These are phyloP conservation scores for Ailuropoda melanoleuca DNA, from an alignment of 2,113 vertebrate species.

Conservation along the genomic window DNA sequence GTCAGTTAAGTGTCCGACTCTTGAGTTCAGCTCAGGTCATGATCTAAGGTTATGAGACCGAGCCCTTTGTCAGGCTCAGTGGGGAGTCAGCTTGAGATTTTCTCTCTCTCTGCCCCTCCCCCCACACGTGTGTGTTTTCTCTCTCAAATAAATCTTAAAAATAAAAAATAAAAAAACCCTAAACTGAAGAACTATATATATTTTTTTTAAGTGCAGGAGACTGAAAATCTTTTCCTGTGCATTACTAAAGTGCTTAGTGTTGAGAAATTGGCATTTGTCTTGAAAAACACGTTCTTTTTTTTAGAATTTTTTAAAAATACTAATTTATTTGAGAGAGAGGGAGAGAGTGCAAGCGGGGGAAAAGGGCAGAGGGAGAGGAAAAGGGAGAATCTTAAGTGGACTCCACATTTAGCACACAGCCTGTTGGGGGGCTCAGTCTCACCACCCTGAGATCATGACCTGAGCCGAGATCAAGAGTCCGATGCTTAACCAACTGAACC, in stretches of 20 bases:
- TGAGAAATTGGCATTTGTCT: constrained; percentile 49
- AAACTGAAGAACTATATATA: not conserved
- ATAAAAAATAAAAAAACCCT: not conserved
- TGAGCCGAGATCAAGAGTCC: not conserved
- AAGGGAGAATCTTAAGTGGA: not conserved
- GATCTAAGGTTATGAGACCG: not conserved
- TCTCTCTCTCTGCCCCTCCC: not conserved
- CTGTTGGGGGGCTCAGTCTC: not conserved
- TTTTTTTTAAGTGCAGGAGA: not conserved
- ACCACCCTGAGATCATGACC: not conserved
- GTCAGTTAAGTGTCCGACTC: not conserved
- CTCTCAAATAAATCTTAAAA: not conserved
- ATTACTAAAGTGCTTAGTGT: not conserved
- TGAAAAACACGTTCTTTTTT: constrained; percentile 18
- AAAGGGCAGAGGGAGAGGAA: not conserved
- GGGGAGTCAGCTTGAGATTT: not conserved
- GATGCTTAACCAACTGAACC: not conserved
- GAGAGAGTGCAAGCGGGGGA: not conserved
- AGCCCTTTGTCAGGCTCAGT: not conserved
- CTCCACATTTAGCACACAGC: not conserved
- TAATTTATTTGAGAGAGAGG: not conserved
- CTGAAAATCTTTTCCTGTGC: not conserved
- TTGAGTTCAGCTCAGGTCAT: not conserved
- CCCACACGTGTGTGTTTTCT: not conserved
- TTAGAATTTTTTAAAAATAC: not conserved